These are phyloP conservation scores for Manis javanica DNA, from an alignment of 2,797 vertebrate genomes.

Conservation along the genomic window DNA sequence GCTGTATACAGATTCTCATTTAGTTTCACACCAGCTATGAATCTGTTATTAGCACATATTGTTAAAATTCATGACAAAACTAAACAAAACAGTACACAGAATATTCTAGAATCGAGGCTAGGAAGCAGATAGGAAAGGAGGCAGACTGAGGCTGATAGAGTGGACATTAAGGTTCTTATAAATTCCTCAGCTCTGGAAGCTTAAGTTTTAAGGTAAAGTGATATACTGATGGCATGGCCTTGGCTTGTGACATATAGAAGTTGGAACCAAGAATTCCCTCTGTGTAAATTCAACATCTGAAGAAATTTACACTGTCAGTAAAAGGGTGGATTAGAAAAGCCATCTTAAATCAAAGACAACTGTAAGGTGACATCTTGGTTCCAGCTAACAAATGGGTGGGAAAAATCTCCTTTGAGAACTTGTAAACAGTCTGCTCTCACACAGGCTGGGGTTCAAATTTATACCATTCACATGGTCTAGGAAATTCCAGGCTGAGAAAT, in stretches of 20 bases:
- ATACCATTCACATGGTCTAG: neutral
- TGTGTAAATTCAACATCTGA: neutral
- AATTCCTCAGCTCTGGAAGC: neutral
- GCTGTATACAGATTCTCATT: neutral
- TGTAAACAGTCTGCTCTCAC: neutral
- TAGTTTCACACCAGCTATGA: neutral
- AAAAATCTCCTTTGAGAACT: neutral
- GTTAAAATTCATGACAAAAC: neutral
- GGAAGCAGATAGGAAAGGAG: neutral
- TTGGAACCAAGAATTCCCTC: neutral
- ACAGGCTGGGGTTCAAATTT: neutral
- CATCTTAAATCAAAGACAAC: neutral
- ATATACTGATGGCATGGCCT: neutral
- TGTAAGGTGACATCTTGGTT: neutral
- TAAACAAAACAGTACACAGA: slow-evolving; percentile 7
- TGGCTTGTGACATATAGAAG: neutral
- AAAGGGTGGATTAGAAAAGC: slow-evolving; percentile 15
- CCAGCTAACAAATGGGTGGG: neutral
- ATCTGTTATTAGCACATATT: neutral
- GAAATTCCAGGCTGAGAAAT: neutral
- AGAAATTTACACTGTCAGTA: neutral
- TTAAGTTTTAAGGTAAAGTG: slow-evolving; percentile 18
- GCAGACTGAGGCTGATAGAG: neutral
- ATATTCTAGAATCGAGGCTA: neutral
- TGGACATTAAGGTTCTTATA: neutral